Evolutionary conservation across 1,140 invertebrate species (phyloP).

Genomic region (Camponotus vicinus): DNA sequence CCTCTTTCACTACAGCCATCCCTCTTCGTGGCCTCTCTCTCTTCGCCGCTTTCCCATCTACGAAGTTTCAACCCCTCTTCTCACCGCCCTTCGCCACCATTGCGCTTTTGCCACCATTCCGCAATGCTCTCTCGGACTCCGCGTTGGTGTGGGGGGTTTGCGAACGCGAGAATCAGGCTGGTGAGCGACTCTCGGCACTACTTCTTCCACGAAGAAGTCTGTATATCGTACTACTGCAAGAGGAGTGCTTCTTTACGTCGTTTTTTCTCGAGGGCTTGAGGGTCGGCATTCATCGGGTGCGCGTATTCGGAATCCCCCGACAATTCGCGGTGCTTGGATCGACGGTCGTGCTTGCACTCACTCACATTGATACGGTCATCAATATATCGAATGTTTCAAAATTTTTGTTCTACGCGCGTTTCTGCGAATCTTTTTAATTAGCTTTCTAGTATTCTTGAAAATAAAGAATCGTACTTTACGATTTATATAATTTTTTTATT

Average conservation of each 20-base stretch:
- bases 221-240: conserved; percentile 54
- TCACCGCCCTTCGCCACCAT: conserved; percentile 67
- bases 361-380: conserved; percentile 20
- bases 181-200: conserved; percentile 70
- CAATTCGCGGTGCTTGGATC: conserved; percentile 14
- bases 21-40: conserved; percentile 43
- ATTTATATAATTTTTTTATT: neutral
- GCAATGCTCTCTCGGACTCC: conserved; percentile 71
- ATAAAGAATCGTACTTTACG: neutral
- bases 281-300: conserved; percentile 43
- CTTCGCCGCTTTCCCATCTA: conserved; percentile 60
- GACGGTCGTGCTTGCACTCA: conserved; percentile 30
- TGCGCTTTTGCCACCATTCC: conserved; percentile 75
- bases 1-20: conserved; percentile 59
- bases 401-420: conserved; percentile 13
- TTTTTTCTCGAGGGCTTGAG: neutral
- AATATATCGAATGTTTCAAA: conserved; percentile 50
- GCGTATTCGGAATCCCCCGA: conserved; percentile 58
- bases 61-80: conserved; percentile 60
- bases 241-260: conserved; percentile 42
- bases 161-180: conserved; percentile 32
- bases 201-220: conserved; percentile 68
- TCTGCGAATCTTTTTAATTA: conserved; percentile 12
- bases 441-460: neutral
- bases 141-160: conserved; percentile 28